Evolutionary conservation across 1,140 invertebrate genomes (phyloP), one percentile per base, ranked within the genome.

Genomic region (Temnothorax curvispinosus): DNA sequence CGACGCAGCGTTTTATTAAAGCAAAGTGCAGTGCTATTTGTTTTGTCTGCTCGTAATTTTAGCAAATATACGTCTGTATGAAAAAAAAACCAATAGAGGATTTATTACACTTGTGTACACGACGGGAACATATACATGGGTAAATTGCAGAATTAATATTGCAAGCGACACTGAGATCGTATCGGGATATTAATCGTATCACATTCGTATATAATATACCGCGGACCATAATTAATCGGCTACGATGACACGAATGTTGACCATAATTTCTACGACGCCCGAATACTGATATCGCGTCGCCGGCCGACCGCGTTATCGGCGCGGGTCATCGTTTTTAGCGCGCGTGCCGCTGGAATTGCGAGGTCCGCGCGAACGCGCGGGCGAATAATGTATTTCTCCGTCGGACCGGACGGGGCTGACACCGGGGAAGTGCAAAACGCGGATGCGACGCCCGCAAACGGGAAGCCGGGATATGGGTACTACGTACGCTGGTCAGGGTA

Each of bases 401-500:
- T 8, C 44, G 32, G 32, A 32, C 35, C 18, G 27, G 18, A 3
- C 27, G 21, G 38, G 13, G 6, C 13, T 35, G 27, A 15, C 56
- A 18, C 15, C 35, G 21, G 62, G 52, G 72, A 27, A 60, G 44
- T 44, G 21, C 15, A 56, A 15, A 71, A 44, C 1, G 9, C 52
- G 65, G 35, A 58, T n/a, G 44, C 60, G 60, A 50, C 8, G 15
- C 32, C 44, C 44, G 21, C 47, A 65, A 60, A 62, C 74, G 71
- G 75, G 27, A 54, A 72, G 44, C 62, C 80, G 50, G 80, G 41
- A 72, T 71, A 27, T 27, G 27, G 47, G 15, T 56, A 81, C 64
- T 27, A 27, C 27, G 77, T 81, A 81, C 75, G 86, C 75, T 90
- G 88, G 86, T 87, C 89, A 87, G 88, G 89, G 86, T 90, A 91